Evolutionary conservation across 2,797 vertebrate genomes (phyloP).

Genomic region (Eulemur coronatus): DNA sequence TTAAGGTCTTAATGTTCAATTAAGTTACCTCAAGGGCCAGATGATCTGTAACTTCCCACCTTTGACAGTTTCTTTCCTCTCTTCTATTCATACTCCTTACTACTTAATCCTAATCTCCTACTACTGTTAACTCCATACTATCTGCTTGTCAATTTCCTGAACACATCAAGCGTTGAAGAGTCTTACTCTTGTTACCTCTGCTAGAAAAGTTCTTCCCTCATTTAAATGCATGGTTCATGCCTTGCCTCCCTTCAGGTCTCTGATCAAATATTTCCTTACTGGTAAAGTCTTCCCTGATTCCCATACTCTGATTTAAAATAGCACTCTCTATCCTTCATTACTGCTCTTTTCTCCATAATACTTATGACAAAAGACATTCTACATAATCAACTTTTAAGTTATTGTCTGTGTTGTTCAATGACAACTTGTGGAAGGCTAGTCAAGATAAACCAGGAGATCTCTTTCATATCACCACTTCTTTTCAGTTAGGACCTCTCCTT

Average conservation of each 20-base stretch:
- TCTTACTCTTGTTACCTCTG: background rate
- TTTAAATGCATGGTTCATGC: background rate
- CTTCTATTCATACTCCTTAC: background rate
- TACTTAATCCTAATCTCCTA: background rate
- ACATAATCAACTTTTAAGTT: background rate
- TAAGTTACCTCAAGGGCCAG: background rate
- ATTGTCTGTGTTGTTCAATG: background rate
- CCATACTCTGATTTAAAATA: background rate
- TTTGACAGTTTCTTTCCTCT: background rate
- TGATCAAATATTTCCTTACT: background rate
- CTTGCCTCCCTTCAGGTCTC: background rate
- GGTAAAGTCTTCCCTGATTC: background rate
- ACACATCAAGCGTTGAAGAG: background rate
- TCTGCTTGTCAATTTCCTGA: background rate
- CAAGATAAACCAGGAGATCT: background rate
- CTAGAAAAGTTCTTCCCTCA: background rate
- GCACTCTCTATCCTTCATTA: background rate
- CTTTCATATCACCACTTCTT: background rate
- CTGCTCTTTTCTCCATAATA: background rate
- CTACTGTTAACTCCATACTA: background rate
- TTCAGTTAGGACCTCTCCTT: constrained; percentile 10
- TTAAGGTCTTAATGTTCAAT: background rate
- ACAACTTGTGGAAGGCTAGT: background rate
- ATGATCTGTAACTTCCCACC: background rate
- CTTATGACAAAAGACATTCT: background rate